These are phyloP conservation scores for Xenopus laevis DNA, from an alignment of 2,113 vertebrate genomes.

Conservation along the genomic window DNA sequence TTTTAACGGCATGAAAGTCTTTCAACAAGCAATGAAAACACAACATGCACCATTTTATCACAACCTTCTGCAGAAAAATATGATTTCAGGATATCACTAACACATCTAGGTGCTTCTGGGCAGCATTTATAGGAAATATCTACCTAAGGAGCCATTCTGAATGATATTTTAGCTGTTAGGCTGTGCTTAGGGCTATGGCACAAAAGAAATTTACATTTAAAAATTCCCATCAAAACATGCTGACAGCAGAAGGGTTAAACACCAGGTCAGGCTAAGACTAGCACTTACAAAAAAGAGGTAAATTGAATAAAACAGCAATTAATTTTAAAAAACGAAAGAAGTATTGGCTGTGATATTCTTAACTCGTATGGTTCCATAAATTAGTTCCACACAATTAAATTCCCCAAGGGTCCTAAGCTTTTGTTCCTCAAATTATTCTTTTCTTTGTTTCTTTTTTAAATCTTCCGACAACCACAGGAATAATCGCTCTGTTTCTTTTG, in stretches of 20 bases:
- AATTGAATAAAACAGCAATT: constrained; percentile 47
- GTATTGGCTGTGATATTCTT: constrained; percentile 25
- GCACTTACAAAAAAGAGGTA: neutral
- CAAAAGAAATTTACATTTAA: too few species aligned
- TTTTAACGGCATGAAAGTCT: constrained; percentile 97
- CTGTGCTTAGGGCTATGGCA: too few species aligned
- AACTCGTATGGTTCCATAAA: constrained; percentile 31
- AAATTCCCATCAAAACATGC: too few species aligned
- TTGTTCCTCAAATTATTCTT: constrained; percentile 46
- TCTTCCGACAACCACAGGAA: constrained; percentile 45
- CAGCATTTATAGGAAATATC: neutral
- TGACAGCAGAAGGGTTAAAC: constrained; percentile 35
- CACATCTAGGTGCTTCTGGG: constrained; percentile 47
- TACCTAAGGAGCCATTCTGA: too few species aligned
- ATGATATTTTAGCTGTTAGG: too few species aligned
- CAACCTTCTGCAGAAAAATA: constrained; percentile 76
- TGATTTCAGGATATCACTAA: constrained; percentile 75
- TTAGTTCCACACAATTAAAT: constrained; percentile 41
- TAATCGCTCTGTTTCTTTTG: constrained; percentile 35
- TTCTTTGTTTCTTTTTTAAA: constrained; percentile 48
- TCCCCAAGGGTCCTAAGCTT: constrained; percentile 50
- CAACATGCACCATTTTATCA: constrained; percentile 77
- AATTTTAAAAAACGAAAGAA: constrained; percentile 39
- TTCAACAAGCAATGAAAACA: constrained; percentile 89
- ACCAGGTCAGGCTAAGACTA: neutral